Conservation (phyloP, 2,113 vertebrate genomes). For the Pionites leucogaster region DNA sequence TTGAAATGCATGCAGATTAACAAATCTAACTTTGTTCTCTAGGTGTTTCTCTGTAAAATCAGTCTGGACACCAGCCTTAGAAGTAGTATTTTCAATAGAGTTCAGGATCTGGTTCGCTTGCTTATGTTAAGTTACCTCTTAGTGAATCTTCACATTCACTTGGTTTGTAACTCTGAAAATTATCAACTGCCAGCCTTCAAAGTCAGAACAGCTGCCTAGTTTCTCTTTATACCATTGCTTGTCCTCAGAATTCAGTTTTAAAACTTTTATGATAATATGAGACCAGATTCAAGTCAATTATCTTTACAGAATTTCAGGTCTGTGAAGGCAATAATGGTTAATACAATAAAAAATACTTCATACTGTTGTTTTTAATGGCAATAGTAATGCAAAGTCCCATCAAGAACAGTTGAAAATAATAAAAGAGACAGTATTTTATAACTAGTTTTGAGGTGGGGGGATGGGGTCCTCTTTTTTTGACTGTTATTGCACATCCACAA, state of each 20-base stretch:
- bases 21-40: conserved; percentile 43
- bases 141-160: neutral
- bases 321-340: neutral
- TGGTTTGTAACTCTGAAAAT: neutral
- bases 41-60: conserved; percentile 50
- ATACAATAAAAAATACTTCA: neutral
- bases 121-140: neutral
- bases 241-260: neutral
- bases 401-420: neutral
- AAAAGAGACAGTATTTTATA: neutral
- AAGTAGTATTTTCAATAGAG: neutral
- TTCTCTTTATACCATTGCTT: neutral
- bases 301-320: neutral
- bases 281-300: neutral
- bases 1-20: conserved; percentile 22
- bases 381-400: neutral
- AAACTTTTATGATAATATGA: neutral
- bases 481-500: neutral
- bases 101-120: neutral
- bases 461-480: neutral
- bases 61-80: neutral
- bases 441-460: neutral
- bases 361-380: neutral
- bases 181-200: neutral
- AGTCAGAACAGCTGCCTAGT: neutral